Conservation (phyloP, 2,888 invertebrate species). For the Luperina nickerlii region DNA sequence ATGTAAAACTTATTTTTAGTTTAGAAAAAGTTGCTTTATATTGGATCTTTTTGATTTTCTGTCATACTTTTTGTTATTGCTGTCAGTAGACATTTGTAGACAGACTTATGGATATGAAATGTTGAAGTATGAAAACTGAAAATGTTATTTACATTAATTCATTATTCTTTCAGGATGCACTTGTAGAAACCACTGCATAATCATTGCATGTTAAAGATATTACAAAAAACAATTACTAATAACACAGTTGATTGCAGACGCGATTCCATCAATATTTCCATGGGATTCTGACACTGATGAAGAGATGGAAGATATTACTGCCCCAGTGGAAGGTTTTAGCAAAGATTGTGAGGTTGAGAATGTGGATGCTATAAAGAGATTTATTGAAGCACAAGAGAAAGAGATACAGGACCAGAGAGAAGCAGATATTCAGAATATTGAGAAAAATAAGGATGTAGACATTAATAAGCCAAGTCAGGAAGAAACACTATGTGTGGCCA, state of each 20-base stretch:
- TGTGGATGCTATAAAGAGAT: constrained; percentile 84
- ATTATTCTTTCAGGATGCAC: constrained; percentile 44
- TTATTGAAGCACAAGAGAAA: constrained; percentile 82
- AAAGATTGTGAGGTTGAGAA: constrained; percentile 81
- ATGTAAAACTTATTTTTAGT: constrained; percentile 40
- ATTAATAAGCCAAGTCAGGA: constrained; percentile 43
- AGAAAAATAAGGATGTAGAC: constrained; percentile 42
- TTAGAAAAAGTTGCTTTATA: constrained; percentile 48
- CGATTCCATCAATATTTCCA: constrained; percentile 93
- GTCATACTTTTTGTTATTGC: constrained; percentile 51
- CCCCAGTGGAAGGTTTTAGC: constrained; percentile 49
- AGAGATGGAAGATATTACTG: constrained; percentile 67
- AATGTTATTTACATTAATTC: constrained; percentile 16
- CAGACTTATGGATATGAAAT: constrained; percentile 2
- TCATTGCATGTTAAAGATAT: constrained; percentile 55
- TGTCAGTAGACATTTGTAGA: constrained; percentile 34
- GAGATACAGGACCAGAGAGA: constrained; percentile 69
- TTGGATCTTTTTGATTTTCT: constrained; percentile 52
- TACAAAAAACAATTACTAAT: constrained; percentile 11
- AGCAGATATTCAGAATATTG: constrained; percentile 32
- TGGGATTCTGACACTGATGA: constrained; percentile 82
- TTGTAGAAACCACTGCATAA: constrained; percentile 48
- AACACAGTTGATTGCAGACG: constrained; percentile 84
- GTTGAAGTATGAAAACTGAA: constrained; percentile 24
- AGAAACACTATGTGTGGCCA: constrained; percentile 74